Evolutionary conservation across 2,888 invertebrate genomes (phyloP).

Genomic region (Exocentrus adspersus): DNA sequence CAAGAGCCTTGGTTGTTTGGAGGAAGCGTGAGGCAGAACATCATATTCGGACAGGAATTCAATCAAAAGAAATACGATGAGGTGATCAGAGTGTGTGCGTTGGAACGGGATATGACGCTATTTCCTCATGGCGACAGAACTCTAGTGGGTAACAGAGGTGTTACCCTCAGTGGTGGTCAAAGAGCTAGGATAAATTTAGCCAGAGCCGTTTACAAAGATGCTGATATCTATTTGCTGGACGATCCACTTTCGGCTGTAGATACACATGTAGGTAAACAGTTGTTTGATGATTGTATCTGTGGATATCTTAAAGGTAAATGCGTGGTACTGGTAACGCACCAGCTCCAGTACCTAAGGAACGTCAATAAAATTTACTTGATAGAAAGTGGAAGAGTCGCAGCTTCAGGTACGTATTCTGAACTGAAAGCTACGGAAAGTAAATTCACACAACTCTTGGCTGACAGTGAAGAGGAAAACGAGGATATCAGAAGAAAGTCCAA

Average conservation of each 20-base stretch:
- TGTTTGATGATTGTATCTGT: slow-evolving; percentile 83
- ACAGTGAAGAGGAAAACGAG: slow-evolving; percentile 27
- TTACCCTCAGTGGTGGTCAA: slow-evolving; percentile 80
- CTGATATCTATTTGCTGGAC: slow-evolving; percentile 85
- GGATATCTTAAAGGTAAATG: slow-evolving; percentile 73
- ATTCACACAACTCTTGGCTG: slow-evolving; percentile 67
- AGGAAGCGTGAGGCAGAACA: slow-evolving; percentile 88
- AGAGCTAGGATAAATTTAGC: slow-evolving; percentile 87
- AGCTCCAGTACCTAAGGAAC: slow-evolving; percentile 73
- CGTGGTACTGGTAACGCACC: slow-evolving; percentile 78
- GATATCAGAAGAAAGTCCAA: slow-evolving; percentile 30
- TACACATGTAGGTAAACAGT: slow-evolving; percentile 83
- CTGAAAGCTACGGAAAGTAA: slow-evolving; percentile 76
- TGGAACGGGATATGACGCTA: slow-evolving; percentile 75
- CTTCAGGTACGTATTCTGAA: slow-evolving; percentile 75
- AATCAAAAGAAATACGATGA: slow-evolving; percentile 72
- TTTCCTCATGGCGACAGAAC: slow-evolving; percentile 83
- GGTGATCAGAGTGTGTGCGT: slow-evolving; percentile 74
- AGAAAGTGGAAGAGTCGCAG: slow-evolving; percentile 67
- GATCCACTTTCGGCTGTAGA: slow-evolving; percentile 92
- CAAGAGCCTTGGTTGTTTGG: slow-evolving; percentile 87
- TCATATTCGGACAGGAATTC: slow-evolving; percentile 83
- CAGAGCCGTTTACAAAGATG: slow-evolving; percentile 82
- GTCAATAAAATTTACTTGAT: slow-evolving; percentile 67
- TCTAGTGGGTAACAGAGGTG: slow-evolving; percentile 77